A percentile compares a stretch with the other conserved stretches of the same genome.
Conservation (phyloP, 2,113 vertebrate species). For the Coreoperca whiteheadi region DNA sequence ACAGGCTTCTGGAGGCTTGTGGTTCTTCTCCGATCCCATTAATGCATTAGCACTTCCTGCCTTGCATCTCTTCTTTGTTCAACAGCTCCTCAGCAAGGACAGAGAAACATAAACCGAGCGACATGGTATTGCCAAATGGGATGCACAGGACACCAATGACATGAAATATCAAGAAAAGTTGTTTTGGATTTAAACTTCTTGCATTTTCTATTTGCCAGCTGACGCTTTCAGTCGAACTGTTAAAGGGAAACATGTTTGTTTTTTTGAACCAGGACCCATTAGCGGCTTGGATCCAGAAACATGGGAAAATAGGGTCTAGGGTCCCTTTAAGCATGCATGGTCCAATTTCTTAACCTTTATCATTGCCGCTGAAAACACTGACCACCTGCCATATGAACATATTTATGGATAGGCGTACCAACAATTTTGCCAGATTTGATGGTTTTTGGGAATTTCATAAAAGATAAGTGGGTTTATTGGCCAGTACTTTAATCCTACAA, state of each 20-base stretch:
- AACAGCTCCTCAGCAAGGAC: neutral
- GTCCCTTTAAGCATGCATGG: too few relatives aligned
- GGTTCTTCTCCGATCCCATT: slow-evolving; percentile 27
- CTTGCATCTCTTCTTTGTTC: neutral
- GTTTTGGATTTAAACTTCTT: neutral
- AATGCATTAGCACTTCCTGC: slow-evolving; percentile 16
- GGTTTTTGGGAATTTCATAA: neutral
- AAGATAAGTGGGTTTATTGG: neutral
- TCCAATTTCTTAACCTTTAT: neutral
- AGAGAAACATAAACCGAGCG: slow-evolving; percentile 9
- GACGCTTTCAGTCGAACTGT: neutral
- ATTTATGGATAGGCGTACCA: neutral
- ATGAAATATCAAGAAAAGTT: neutral
- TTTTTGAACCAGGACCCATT: too few relatives aligned
- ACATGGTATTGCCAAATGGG: neutral
- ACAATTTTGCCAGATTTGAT: neutral
- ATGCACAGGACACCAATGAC: neutral
- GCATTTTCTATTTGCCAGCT: neutral
- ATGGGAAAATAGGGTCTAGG: too few relatives aligned
- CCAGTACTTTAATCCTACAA: neutral
- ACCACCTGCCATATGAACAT: neutral
- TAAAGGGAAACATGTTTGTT: too few relatives aligned
- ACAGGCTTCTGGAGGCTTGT: slow-evolving; percentile 21
- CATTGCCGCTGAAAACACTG: neutral
- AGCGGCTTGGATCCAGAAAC: too few relatives aligned